Evolutionary conservation across 2,113 vertebrate genomes (phyloP).

Genomic region (Mystacornis crossleyi): DNA sequence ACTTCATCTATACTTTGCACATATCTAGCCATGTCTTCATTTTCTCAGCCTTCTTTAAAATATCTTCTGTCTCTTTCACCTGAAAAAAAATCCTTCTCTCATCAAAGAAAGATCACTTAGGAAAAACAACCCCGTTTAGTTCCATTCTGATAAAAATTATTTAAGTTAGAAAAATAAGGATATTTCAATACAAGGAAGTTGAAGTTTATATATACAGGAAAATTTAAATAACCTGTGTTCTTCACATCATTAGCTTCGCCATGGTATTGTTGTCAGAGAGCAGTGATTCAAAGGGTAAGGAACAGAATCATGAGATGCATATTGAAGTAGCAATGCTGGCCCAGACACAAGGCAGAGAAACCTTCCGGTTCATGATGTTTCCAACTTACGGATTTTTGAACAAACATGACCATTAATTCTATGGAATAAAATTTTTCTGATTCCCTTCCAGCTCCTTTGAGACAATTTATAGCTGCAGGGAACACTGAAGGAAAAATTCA

Average conservation of each 20-base stretch:
- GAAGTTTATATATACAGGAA: not conserved
- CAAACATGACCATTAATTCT: not conserved
- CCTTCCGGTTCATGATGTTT: not conserved
- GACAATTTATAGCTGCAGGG: conserved; percentile 3
- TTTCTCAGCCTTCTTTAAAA: not conserved
- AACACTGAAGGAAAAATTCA: conserved; percentile 5
- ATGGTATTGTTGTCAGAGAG: not conserved
- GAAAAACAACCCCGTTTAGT: not conserved
- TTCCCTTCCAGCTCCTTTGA: conserved; percentile 26
- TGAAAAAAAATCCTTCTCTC: not conserved
- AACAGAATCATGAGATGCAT: not conserved
- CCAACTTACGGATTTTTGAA: not conserved
- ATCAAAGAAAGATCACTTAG: not conserved
- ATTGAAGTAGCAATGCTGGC: not conserved
- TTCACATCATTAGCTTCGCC: not conserved
- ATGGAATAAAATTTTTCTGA: not conserved
- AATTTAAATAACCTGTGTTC: not conserved
- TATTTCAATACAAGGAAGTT: not conserved
- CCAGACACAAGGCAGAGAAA: not conserved
- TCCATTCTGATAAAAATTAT: not conserved
- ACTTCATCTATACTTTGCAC: not conserved
- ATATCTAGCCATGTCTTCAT: not conserved
- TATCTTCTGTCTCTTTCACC: not conserved
- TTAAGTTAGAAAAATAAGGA: not conserved
- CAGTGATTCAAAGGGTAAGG: not conserved